phyloP scores from a whole-genome alignment of 2,888 invertebrate species.

The Julus scandinavius region DNA sequence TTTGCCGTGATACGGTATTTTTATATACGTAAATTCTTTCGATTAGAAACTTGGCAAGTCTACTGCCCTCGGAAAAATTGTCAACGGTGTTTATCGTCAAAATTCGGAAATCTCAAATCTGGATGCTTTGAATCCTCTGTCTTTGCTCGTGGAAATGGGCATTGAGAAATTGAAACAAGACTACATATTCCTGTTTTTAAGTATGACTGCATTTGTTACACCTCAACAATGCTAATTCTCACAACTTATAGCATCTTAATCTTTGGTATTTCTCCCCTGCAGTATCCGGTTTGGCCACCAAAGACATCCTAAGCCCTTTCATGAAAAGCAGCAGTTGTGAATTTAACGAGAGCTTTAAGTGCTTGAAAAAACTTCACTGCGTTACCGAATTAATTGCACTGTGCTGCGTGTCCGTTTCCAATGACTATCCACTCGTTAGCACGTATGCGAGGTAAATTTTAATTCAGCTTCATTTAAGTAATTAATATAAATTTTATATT shows the following conservation, averaged over 20 bases:
- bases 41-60: not conserved
- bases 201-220: conserved; percentile 53
- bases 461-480: not conserved
- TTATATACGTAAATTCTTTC: not conserved
- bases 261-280: not conserved
- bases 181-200: conserved; percentile 57
- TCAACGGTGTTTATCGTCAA: conserved; percentile 21
- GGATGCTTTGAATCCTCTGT: conserved; percentile 49
- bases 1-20: not conserved
- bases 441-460: conserved; percentile 25
- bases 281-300: conserved; percentile 47
- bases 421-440: not conserved
- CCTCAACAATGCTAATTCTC: not conserved
- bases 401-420: not conserved
- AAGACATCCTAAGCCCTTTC: conserved; percentile 26
- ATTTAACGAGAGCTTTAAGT: not conserved
- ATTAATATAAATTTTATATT: not conserved
- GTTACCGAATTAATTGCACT: conserved; percentile 49
- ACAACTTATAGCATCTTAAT: not conserved
- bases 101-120: conserved; percentile 24
- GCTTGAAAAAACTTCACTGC: conserved; percentile 40
- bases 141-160: conserved; percentile 59
- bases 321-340: not conserved
- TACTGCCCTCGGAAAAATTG: conserved; percentile 35
- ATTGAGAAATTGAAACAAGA: conserved; percentile 59